phyloP scores from a whole-genome alignment of 2,888 invertebrate genomes.

The Heliconius aoede region DNA sequence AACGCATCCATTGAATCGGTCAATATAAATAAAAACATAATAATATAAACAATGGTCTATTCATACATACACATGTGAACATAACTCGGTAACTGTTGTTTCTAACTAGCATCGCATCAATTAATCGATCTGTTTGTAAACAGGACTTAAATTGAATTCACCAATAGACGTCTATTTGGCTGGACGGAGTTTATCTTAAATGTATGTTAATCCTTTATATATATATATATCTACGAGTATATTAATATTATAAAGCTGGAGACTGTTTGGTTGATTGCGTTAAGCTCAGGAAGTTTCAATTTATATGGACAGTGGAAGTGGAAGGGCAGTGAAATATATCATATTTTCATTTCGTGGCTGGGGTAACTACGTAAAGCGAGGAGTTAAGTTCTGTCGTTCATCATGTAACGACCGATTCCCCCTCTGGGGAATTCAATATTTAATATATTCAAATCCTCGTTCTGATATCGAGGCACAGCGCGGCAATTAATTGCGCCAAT shows the following conservation, averaged over 20 bases:
- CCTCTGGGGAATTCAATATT: background rate
- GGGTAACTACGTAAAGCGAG: too few relatives aligned
- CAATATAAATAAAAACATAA: slow-evolving; percentile 25
- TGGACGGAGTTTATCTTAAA: background rate
- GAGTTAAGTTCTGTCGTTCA: too few relatives aligned
- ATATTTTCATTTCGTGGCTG: too few relatives aligned
- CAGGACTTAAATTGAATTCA: slow-evolving; percentile 22
- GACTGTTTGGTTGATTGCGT: too few relatives aligned
- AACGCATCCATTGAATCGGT: background rate
- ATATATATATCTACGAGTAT: background rate
- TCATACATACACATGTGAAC: slow-evolving; percentile 21
- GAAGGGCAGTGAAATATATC: too few relatives aligned
- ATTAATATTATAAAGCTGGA: background rate
- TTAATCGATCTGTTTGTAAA: slow-evolving; percentile 31
- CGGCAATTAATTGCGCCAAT: background rate
- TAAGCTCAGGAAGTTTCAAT: too few relatives aligned
- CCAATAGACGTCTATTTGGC: background rate
- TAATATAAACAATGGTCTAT: slow-evolving; percentile 34
- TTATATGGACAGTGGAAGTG: too few relatives aligned
- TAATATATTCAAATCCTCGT: background rate
- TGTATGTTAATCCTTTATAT: background rate
- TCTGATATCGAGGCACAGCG: background rate
- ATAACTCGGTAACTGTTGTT: slow-evolving; percentile 27
- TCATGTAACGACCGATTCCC: background rate
- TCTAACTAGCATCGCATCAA: slow-evolving; percentile 2